Conservation (phyloP, 2,888 invertebrate genomes). For the Encarsia formosa region DNA sequence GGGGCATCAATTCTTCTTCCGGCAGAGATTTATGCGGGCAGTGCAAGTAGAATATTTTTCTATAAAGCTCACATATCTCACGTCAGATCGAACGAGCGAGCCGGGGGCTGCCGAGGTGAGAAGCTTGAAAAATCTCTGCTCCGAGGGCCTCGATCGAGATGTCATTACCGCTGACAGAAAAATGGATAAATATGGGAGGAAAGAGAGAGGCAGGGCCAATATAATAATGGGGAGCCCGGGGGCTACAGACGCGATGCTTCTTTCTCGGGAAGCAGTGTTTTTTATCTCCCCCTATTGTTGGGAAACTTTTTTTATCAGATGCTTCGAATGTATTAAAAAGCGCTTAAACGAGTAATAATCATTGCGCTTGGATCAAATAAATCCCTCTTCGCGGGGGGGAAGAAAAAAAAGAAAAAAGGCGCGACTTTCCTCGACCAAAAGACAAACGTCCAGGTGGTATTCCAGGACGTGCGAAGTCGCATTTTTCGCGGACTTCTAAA, state of each 20-base stretch:
- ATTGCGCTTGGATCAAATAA: no score
- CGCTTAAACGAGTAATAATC: no score
- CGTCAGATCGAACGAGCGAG: conserved; percentile 24
- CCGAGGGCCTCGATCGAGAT: conserved; percentile 23
- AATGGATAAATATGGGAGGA: conserved; percentile 26
- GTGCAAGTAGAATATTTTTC: conserved; percentile 26
- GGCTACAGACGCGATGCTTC: neutral
- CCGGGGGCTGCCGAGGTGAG: neutral
- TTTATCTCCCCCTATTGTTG: no score
- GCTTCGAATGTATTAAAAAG: no score
- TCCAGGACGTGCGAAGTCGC: conserved; percentile 4
- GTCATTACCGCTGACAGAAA: conserved; percentile 28
- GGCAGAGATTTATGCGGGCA: conserved; percentile 19
- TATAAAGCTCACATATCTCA: conserved; percentile 29
- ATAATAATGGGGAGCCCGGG: neutral
- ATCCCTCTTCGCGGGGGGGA: no score
- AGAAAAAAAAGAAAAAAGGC: no score
- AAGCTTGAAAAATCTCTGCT: conserved; percentile 1
- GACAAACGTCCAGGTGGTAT: neutral
- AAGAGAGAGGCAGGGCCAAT: neutral
- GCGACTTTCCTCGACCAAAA: no score
- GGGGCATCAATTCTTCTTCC: no score
- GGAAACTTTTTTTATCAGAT: no score
- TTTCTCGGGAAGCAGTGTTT: no score
- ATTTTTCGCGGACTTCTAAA: conserved; percentile 26